Evolutionary conservation across 2,797 vertebrate species (phyloP), one percentile per base, ranked within the genome.

Genomic region (Trachurus trachurus): DNA sequence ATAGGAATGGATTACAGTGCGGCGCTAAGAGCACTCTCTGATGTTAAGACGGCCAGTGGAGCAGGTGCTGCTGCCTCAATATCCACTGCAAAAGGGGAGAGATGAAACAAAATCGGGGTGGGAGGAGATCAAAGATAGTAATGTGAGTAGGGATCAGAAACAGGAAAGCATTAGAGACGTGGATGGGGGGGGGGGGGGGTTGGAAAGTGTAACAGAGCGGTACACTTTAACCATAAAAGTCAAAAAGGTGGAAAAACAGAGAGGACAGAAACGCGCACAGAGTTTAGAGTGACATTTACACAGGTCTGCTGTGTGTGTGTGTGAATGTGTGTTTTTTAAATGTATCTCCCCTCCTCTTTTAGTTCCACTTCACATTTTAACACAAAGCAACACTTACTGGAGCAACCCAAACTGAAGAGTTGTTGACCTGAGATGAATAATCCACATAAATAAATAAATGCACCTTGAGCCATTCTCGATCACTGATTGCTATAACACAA

Each of bases 221-320:
- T 64, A 84, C 62, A 13, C 60, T 47, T 72, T 61, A 69, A 90
- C 90, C 93, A 94, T 94, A 95, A 95, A 95, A 94, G 90, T 88
- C 85, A 91, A 88, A 68, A 71, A 66, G 86, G 90, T 79, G 90
- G 89, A 91, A 92, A 89, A 79, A 62, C 15, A 0, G 50, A 63
- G 42, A 68, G 59, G 75, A 68, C 47, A 78, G 65, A 74, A 58
- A 61, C 12, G 26, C 40, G 74, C 70, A 69, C 62, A 61, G 9
- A 78, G 67, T 29, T 81, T 6, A 52, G 47, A 60, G 65, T 42
- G 58, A 56, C 70, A 44, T 71, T 61, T 21, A 59, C 58, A 50
- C 22, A 64, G 45, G n/a, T 73, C 57, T 19, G 16, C 39, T n/a
- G n/a, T n/a, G n/a, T n/a, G n/a, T n/a, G n/a, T n/a, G n/a, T n/a